A percentile compares a stretch with the other conserved stretches of the same genome.
phyloP scores from a whole-genome alignment of 2,797 vertebrate species.

The Novumbra hubbsi region DNA sequence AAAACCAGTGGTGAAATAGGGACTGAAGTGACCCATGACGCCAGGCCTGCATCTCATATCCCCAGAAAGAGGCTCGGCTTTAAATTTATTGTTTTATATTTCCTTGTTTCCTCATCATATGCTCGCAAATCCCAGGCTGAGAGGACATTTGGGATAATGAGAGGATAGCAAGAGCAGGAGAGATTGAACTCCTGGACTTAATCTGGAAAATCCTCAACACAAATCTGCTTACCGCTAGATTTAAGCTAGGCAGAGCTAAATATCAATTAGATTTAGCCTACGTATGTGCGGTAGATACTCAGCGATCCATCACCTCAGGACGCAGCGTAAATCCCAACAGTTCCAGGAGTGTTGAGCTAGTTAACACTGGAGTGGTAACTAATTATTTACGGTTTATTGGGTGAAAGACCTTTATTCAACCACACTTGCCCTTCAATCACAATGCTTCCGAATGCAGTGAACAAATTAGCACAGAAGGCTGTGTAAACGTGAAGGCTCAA shows the following conservation, averaged over 20 bases:
- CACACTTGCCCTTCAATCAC: not conserved
- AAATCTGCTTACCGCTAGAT: conserved; percentile 64
- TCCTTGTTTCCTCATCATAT: conserved; percentile 68
- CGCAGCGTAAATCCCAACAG: conserved; percentile 31
- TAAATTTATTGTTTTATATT: conserved; percentile 56
- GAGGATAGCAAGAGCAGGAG: conserved; percentile 38
- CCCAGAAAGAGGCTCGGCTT: conserved; percentile 46
- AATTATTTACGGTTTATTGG: not conserved
- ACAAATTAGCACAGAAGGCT: not conserved
- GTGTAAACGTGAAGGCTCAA: not conserved
- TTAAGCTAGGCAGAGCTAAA: conserved; percentile 63
- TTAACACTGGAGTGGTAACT: not conserved
- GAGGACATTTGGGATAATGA: conserved; percentile 47
- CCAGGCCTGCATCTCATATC: conserved; percentile 57
- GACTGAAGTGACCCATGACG: conserved; percentile 41
- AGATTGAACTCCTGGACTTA: conserved; percentile 66
- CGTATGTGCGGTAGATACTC: conserved; percentile 55
- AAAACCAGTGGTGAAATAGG: conserved; percentile 60
- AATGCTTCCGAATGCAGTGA: not conserved
- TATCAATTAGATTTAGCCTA: conserved; percentile 64
- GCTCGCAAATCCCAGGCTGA: conserved; percentile 69
- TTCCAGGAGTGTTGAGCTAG: conserved; percentile 26
- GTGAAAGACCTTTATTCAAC: not conserved
- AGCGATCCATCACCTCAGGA: conserved; percentile 46
- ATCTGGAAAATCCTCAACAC: conserved; percentile 66